Evolutionary conservation across 2,888 invertebrate genomes (phyloP), one percentile per base, ranked within the genome.

Genomic region (Meganola albula): DNA sequence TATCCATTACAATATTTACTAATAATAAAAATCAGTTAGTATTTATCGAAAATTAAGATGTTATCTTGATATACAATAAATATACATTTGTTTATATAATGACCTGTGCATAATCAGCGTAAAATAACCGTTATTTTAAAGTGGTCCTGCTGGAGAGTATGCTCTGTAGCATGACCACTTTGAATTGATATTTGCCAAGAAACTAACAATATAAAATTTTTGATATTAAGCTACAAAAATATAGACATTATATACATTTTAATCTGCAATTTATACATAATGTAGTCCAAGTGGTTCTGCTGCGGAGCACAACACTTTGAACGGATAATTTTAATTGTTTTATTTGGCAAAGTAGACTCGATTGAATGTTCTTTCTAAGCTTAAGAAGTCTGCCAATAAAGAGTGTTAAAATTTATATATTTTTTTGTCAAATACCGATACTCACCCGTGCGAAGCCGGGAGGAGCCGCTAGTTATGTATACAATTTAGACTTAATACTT

Each of bases 191-290:
- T 12, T 12, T 24, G 5, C 24, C 11, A 24, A 24, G 9, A 24
- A 24, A 12, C 12, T 24, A 11, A 24, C 3, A 24, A 11, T 12
- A 24, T 24, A 12, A 7, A 12, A 24, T 24, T 24, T 24, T 24
- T 12, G 24, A 11, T 12, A 24, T 12, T 24, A 24, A 12, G 24
- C 24, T 20, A 20, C 20, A 20, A 20, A 20, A 20, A 20, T 20
- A 20, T 20, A 20, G 20, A 27, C 16, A 13, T 12, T 12, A 27
- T 12, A 4, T 12, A 10, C 16, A 12, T 27, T 12, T 20, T 20
- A 20, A n/a, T n/a, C 8, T 20, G 20, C n/a, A 20, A 10, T 10
- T 12, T 8, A 9, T 24, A 14, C 12, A 8, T 20, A 26, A 32
- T 21, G 24, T 10, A n/a, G 10, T 26, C 20, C 7, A 20, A 20